Percentiles rank a stretch among this genome's conserved stretches.
Conservation (phyloP, 2,888 invertebrate species). For the Corbicula japonica region DNA sequence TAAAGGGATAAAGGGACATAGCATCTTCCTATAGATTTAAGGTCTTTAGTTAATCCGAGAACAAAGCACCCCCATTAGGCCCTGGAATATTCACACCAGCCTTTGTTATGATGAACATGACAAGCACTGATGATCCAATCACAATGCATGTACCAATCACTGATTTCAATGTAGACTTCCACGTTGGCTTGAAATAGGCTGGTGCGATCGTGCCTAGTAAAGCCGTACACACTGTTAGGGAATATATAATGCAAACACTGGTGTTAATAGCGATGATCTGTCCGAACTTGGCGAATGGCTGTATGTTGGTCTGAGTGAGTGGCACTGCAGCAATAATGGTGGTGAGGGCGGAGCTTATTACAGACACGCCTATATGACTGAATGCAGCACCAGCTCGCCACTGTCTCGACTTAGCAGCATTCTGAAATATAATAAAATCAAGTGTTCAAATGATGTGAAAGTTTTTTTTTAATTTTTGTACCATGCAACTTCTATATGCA, state of each 20-base stretch:
- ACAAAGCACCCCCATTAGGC: slow-evolving; percentile 78
- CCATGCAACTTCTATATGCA: no score
- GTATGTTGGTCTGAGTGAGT: slow-evolving; percentile 82
- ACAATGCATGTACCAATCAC: slow-evolving; percentile 63
- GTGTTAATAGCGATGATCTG: slow-evolving; percentile 84
- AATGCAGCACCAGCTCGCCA: slow-evolving; percentile 81
- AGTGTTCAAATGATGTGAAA: no score
- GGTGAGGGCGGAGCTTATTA: slow-evolving; percentile 83
- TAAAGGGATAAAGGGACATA: no score
- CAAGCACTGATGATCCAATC: slow-evolving; percentile 69
- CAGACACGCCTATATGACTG: slow-evolving; percentile 83
- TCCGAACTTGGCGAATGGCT: slow-evolving; percentile 84
- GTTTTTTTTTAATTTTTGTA: no score
- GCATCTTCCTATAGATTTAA: no score
- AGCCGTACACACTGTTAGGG: slow-evolving; percentile 81
- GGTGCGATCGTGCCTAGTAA: slow-evolving; percentile 80
- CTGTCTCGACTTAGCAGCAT: slow-evolving; percentile 67
- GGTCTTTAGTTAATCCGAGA: no score
- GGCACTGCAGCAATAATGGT: slow-evolving; percentile 84
- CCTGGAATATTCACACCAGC: slow-evolving; percentile 78
- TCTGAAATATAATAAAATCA: slow-evolving; percentile 62
- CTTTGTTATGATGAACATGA: slow-evolving; percentile 71
- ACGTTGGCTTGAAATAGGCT: slow-evolving; percentile 72
- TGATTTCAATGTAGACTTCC: slow-evolving; percentile 72
- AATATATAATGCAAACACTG: slow-evolving; percentile 81